Evolutionary conservation across 2,888 invertebrate genomes (phyloP).

Genomic region (Malacosoma neustria): DNA sequence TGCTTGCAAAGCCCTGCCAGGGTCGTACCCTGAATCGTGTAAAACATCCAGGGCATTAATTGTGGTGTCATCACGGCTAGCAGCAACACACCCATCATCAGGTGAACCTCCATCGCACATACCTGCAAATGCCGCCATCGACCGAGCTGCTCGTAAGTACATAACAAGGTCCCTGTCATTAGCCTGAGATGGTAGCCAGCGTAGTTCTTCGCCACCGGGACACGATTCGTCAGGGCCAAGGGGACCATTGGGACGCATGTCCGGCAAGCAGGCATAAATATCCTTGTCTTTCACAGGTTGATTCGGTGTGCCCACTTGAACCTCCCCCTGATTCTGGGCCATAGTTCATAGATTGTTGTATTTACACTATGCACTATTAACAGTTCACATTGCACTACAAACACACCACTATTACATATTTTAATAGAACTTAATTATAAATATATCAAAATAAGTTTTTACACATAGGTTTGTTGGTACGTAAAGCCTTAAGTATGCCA

Average conservation of each 20-base stretch:
- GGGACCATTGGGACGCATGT: conserved; percentile 68
- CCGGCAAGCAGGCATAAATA: conserved; percentile 72
- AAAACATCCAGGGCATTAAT: conserved; percentile 97
- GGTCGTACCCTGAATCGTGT: conserved; percentile 97
- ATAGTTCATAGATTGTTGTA: conserved; percentile 51
- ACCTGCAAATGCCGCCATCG: conserved; percentile 98
- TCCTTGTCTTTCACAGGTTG: conserved; percentile 70
- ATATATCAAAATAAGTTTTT: conserved; percentile 27
- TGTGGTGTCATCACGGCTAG: conserved; percentile 97
- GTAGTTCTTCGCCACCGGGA: conserved; percentile 86
- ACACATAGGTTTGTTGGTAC: conserved; percentile 48
- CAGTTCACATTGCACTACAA: conserved; percentile 48
- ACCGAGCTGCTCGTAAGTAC: conserved; percentile 97
- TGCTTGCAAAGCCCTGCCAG: conserved; percentile 95
- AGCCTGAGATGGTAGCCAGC: conserved; percentile 96
- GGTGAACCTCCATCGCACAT: conserved; percentile 99
- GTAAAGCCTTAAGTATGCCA: conserved; percentile 67
- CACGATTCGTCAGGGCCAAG: conserved; percentile 61
- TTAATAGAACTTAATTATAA: conserved; percentile 28
- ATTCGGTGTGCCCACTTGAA: conserved; percentile 68
- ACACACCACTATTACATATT: conserved; percentile 48
- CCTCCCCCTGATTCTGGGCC: conserved; percentile 72
- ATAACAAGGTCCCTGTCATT: conserved; percentile 96
- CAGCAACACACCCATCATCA: conserved; percentile 97
- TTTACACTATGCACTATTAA: conserved; percentile 51